Evolutionary conservation across 2,113 vertebrate genomes (phyloP).

Genomic region (Heptranchias perlo): DNA sequence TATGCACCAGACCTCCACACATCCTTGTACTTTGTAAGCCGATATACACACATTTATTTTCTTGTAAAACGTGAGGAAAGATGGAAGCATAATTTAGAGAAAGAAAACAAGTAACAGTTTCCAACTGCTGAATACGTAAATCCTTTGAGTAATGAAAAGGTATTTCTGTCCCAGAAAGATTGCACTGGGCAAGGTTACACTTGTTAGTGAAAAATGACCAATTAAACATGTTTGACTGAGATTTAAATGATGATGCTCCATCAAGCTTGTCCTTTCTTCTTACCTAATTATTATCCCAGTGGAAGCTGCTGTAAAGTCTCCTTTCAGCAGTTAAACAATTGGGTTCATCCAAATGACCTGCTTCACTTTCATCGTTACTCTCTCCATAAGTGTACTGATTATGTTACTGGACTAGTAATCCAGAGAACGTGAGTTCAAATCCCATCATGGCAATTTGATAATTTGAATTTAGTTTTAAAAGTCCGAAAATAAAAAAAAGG

Average conservation of each 20-base stretch:
- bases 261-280: not conserved
- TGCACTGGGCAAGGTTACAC: not conserved
- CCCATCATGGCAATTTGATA: not conserved
- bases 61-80: constrained; percentile 32
- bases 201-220: constrained; percentile 2
- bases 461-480: not conserved
- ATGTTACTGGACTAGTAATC: not conserved
- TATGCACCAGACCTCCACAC: not conserved
- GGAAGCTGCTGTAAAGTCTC: not conserved
- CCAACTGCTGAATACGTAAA: not conserved
- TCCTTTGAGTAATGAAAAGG: not conserved
- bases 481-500: not conserved
- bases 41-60: constrained; percentile 18
- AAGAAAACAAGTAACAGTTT: constrained; percentile 32
- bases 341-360: constrained; percentile 8
- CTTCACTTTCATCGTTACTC: not conserved
- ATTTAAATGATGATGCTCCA: constrained; percentile 5
- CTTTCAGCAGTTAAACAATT: constrained; percentile 21
- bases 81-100: constrained; percentile 23
- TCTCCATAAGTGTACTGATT: not conserved
- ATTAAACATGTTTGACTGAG: not conserved
- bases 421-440: not conserved
- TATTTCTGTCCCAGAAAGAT: not conserved
- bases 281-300: not conserved
- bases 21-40: constrained; percentile 28